Conservation (phyloP, 2,888 invertebrate species). For the Gastracanthus pulcherrimus region DNA sequence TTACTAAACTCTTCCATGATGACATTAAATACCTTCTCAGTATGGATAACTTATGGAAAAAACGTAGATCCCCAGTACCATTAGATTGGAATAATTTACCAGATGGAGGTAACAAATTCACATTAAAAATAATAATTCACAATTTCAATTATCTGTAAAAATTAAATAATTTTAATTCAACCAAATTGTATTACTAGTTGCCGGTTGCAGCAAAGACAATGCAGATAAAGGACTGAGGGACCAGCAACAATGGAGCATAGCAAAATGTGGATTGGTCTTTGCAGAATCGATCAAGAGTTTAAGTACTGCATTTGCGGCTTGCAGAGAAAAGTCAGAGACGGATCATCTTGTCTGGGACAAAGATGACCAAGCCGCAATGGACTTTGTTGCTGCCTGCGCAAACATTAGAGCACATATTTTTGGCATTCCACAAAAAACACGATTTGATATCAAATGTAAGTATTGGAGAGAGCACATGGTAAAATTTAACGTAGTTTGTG, state of each 20-base stretch:
- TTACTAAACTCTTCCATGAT: conserved; percentile 94
- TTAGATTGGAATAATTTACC: conserved; percentile 84
- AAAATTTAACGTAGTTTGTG: not conserved
- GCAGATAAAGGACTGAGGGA: conserved; percentile 82
- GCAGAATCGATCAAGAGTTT: conserved; percentile 83
- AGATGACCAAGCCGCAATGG: conserved; percentile 94
- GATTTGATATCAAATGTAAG: conserved; percentile 97
- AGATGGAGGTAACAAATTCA: conserved; percentile 73
- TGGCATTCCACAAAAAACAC: conserved; percentile 90
- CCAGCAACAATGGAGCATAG: conserved; percentile 88
- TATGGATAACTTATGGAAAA: conserved; percentile 98
- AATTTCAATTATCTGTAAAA: not conserved
- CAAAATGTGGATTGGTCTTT: conserved; percentile 87
- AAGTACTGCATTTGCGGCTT: conserved; percentile 80
- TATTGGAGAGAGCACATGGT: conserved; percentile 61
- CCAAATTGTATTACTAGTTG: conserved; percentile 66
- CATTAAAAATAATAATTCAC: not conserved
- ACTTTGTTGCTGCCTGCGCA: conserved; percentile 97
- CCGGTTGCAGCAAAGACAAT: conserved; percentile 79
- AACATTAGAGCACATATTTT: conserved; percentile 96
- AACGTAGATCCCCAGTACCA: conserved; percentile 90
- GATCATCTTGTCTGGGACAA: conserved; percentile 97
- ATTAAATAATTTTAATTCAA: conserved; percentile 44
- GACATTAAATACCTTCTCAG: conserved; percentile 96
- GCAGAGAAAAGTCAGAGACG: conserved; percentile 77